Percentiles rank a stretch among this genome's conserved stretches.
Conservation (phyloP, 2,797 vertebrate species). For the Periophthalmus magnuspinnatus region DNA sequence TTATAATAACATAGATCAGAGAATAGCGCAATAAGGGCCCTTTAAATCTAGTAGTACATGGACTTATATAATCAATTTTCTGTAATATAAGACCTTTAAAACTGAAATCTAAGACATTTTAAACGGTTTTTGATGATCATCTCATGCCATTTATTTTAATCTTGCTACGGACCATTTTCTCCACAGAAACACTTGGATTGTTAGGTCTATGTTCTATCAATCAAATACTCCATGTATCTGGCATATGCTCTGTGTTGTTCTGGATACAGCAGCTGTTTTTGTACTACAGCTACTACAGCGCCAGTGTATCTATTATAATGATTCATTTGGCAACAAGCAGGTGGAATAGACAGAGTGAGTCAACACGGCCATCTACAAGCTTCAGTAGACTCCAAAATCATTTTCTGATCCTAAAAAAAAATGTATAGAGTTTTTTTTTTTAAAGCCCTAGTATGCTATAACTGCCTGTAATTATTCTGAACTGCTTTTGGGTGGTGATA, state of each 20-base stretch:
- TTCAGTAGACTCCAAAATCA: background rate
- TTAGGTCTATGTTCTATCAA: background rate
- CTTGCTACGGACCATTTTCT: background rate
- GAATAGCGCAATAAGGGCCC: too few relatives aligned
- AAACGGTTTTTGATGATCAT: background rate
- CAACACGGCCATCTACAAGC: background rate
- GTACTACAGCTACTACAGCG: background rate
- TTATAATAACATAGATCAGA: too few relatives aligned
- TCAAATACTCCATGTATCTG: background rate
- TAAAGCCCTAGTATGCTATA: too few relatives aligned
- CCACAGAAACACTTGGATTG: background rate
- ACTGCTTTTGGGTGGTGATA: background rate
- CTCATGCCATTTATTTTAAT: too few relatives aligned
- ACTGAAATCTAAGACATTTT: too few relatives aligned
- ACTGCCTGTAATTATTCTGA: background rate
- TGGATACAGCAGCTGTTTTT: background rate
- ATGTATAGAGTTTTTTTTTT: too few relatives aligned
- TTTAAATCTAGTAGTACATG: too few relatives aligned
- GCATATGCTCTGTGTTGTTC: background rate
- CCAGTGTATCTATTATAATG: background rate
- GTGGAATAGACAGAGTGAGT: background rate
- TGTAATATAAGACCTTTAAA: too few relatives aligned
- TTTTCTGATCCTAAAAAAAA: too few relatives aligned
- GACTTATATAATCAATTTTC: too few relatives aligned
- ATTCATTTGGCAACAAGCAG: background rate